Conservation (phyloP, 2,888 invertebrate genomes). For the Platerodrilus igneus region DNA sequence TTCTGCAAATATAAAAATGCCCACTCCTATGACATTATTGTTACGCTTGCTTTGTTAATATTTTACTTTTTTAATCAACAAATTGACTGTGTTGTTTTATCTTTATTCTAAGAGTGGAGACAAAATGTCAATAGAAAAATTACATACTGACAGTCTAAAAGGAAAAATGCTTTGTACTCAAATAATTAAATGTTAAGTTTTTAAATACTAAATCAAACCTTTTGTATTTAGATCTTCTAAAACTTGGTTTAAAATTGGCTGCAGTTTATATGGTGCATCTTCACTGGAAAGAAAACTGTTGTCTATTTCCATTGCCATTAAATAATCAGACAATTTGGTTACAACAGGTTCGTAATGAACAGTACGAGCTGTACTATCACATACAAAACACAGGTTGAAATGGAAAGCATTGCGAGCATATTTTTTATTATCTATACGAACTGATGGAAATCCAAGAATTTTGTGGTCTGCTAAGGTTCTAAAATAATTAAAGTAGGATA, state of each 20-base stretch:
- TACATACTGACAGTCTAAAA: constrained; percentile 1
- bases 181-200: neutral
- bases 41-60: too few species aligned
- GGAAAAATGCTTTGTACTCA: neutral
- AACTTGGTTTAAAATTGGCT: constrained; percentile 72
- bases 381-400: constrained; percentile 93
- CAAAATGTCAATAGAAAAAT: too few species aligned
- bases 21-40: too few species aligned
- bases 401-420: constrained; percentile 92
- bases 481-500: too few species aligned
- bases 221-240: constrained; percentile 76
- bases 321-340: constrained; percentile 87
- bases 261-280: constrained; percentile 59
- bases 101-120: too few species aligned
- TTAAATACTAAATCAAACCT: constrained; percentile 27
- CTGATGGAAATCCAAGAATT: constrained; percentile 89
- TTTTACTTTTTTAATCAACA: too few species aligned
- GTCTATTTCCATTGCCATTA: constrained; percentile 85
- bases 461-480: constrained; percentile 73
- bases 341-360: constrained; percentile 93
- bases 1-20: too few species aligned
- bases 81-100: too few species aligned
- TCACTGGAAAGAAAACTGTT: constrained; percentile 75
- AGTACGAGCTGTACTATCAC: constrained; percentile 82
- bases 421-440: constrained; percentile 80